Evolutionary conservation across 2,888 invertebrate genomes (phyloP), one percentile per base, ranked within the genome.

Genomic region (Cyaniris semiargus): DNA sequence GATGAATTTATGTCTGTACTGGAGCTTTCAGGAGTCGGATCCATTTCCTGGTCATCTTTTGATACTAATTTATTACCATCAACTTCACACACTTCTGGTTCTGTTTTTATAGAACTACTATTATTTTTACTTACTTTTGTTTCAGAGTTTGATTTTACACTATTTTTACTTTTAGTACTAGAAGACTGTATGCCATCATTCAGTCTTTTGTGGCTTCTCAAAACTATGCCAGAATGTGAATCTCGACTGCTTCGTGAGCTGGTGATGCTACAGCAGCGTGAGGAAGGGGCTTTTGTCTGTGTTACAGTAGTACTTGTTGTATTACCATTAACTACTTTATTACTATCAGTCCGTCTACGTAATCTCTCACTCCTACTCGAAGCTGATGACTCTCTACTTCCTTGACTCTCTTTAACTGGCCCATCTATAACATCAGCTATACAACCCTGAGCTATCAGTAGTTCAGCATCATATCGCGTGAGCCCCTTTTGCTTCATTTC

Each of bases 381-480:
- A 34, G 89, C 86, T 72, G 93, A 93, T 10, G 94, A 93, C 80
- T 94, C 94, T 81, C 94, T 87, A 82, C 94, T 91, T 48, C 92
- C 88, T 81, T 88, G 88, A 77, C 86, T 83, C 78, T 91, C 90
- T 83, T 90, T 92, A 80, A 81, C 82, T 81, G 85, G 80, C 48
- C 90, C 88, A 81, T 95, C 95, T 31, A 93, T 94, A 75, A 96
- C 95, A 87, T 96, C 96, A 76, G 96, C 95, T 87, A 96, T 95
- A 86, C 96, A 96, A 53, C 97, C 96, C 86, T 97, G 97, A 60
- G 97, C 97, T 88, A 97, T 97, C 81, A 98, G 93, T 86, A 98
- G 94, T 88, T 97, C 97, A 10, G 97, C 97, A 90, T 98, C 98
- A 90, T 98, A 98, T 86, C 97, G 97, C 18, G 97, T 97, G 85